Base-by-base conservation (phyloP, 2,888 invertebrate genomes). In the Malthinus seriepunctatus region DNA sequence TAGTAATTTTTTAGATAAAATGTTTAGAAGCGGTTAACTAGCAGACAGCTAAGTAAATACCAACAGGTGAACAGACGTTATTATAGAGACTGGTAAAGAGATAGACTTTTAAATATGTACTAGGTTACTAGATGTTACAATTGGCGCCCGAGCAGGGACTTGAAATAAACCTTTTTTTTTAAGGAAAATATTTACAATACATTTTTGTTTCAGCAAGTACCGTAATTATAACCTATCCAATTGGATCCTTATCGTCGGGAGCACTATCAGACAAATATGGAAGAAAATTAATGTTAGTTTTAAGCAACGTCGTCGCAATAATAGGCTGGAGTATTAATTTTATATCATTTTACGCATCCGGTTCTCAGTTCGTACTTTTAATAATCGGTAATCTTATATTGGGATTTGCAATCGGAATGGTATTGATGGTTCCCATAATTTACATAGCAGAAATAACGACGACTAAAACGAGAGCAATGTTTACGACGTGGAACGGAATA, bases 361-460 rank as follows among this genome's bases (percentile, higher is more conserved):
- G 12, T 6, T 7, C 10, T 42, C 2, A n/a, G 3, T 42, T 11
- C 23, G 15, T 12, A 8, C 15, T 42, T 15, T 42, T 42, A 15
- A n/a, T 15, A 2, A 0, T 15, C 14, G 39, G 39, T 6, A 42
- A 23, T n/a, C 23, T 15, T n/a, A 15, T 42, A 10, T n/a, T 23
- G 12, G 39, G 39, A 42, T 6, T 42, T 15, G 10, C 39, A n/a
- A 6, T n/a, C 9, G 39, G 39, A 1, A 42, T 42, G 39, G 39
- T 42, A n/a, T 1, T 42, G 1, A 42, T 15, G 39, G 23, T n/a
- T 6, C 15, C 39, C 2, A 6, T 23, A 9, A 38, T 23, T 31
- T 51, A 38, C 15, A 49, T 47, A 37, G 39, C 39, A 9, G 39
- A 42, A 42, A 15, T 42, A 2, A 11, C 39, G 15, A 15, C n/a